These are phyloP conservation scores for Nerophis ophidion DNA, from an alignment of 2,113 vertebrate species.

Conservation along the genomic window DNA sequence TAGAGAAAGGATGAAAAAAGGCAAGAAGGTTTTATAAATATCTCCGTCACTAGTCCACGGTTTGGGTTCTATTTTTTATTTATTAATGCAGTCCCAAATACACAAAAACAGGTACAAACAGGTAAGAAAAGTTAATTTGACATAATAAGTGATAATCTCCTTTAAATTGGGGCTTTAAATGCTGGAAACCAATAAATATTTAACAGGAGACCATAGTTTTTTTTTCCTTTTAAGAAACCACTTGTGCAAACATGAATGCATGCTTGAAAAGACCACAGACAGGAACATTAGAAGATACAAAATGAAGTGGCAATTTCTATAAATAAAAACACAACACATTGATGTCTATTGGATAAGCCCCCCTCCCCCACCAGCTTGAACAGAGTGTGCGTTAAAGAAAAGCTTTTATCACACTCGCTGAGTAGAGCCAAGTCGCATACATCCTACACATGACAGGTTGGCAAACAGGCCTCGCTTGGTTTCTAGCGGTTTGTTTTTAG, in stretches of 20 bases:
- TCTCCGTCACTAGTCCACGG: too few relatives aligned
- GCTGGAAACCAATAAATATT: background rate
- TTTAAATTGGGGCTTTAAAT: background rate
- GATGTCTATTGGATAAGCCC: constrained; percentile 8
- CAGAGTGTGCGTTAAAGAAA: constrained; percentile 13
- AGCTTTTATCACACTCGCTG: background rate
- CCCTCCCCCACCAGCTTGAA: constrained; percentile 8
- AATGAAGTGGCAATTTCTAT: background rate
- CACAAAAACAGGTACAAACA: too few relatives aligned
- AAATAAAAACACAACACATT: background rate
- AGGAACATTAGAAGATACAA: background rate
- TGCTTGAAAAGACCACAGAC: background rate
- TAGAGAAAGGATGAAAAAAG: too few relatives aligned
- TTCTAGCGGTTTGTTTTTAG: constrained; percentile 38
- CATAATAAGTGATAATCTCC: too few relatives aligned
- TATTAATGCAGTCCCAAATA: too few relatives aligned
- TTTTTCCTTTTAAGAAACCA: background rate
- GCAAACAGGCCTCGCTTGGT: constrained; percentile 22
- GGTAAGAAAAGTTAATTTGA: too few relatives aligned
- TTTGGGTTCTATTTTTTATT: too few relatives aligned
- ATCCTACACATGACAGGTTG: constrained; percentile 49
- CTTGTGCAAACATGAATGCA: background rate
- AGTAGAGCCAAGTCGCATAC: constrained; percentile 19
- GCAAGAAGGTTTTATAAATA: too few relatives aligned
- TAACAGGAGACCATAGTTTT: background rate